Percentiles rank a stretch among this genome's conserved stretches.
Conservation (phyloP, 2,888 invertebrate species). For the Sarcophaga caerulescens region DNA sequence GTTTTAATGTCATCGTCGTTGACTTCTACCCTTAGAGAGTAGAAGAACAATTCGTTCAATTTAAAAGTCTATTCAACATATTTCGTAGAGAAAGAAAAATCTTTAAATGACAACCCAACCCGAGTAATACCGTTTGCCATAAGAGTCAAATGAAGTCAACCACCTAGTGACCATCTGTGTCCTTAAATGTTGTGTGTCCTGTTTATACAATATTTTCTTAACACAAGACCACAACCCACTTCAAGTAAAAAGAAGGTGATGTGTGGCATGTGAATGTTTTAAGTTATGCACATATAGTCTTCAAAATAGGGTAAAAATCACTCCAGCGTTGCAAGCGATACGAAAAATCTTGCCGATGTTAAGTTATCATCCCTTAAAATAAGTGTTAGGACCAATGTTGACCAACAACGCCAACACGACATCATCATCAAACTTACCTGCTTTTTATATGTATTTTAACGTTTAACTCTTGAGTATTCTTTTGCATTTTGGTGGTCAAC, state of each 20-base stretch:
- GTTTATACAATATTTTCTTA: no score
- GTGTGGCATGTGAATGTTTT: conserved; percentile 6
- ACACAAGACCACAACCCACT: conserved; percentile 54
- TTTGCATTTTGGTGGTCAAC: conserved; percentile 31
- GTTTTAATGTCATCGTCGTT: conserved; percentile 55
- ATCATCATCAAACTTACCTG: conserved; percentile 47
- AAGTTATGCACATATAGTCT: neutral
- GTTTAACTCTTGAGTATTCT: conserved; percentile 41
- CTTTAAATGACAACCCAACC: conserved; percentile 52
- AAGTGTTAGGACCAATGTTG: neutral
- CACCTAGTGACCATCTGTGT: conserved; percentile 59
- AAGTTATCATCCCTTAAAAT: conserved; percentile 61
- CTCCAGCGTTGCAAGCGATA: conserved; percentile 56
- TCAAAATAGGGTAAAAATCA: conserved; percentile 58
- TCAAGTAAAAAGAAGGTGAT: conserved; percentile 27
- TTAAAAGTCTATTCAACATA: conserved; percentile 3
- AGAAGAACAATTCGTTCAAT: conserved; percentile 50
- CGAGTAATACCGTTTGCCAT: conserved; percentile 42
- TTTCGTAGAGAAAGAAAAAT: conserved; percentile 52
- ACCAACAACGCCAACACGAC: conserved; percentile 20
- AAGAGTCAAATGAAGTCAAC: conserved; percentile 20
- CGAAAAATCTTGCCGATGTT: conserved; percentile 63
- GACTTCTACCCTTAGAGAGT: conserved; percentile 52
- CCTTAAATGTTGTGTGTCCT: neutral
- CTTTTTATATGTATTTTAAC: conserved; percentile 8